These are phyloP conservation scores for Eumerus sabulonum DNA, from an alignment of 2,888 invertebrate genomes.

Conservation along the genomic window DNA sequence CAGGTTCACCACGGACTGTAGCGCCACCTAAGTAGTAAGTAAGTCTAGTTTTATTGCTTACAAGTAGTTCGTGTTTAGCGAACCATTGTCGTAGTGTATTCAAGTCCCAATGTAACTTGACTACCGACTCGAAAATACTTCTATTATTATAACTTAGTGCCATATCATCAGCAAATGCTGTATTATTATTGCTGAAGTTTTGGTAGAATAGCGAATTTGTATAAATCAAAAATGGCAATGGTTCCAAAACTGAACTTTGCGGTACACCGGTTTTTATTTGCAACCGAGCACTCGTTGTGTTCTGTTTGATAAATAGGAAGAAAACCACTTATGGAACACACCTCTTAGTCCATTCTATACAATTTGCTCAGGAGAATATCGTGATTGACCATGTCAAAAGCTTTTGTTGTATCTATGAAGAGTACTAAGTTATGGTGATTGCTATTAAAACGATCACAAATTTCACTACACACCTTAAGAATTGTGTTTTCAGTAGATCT, in stretches of 20 bases:
- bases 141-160: background rate
- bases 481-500: too few relatives aligned
- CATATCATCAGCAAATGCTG: conserved; percentile 14
- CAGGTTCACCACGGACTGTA: too few relatives aligned
- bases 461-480: too few relatives aligned
- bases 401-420: too few relatives aligned
- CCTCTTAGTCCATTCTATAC: background rate
- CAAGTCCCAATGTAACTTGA: conserved; percentile 1
- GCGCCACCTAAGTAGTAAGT: too few relatives aligned
- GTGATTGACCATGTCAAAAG: too few relatives aligned
- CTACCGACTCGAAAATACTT: conserved; percentile 2
- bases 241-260: conserved; percentile 1
- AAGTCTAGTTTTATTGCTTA: too few relatives aligned
- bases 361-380: too few relatives aligned
- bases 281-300: conserved; percentile 1
- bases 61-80: too few relatives aligned
- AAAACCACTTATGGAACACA: conserved; percentile 2
- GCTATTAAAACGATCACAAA: too few relatives aligned
- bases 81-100: conserved; percentile 6
- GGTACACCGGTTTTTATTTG: conserved; percentile 9
- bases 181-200: background rate
- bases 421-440: too few relatives aligned
- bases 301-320: conserved; percentile 3
- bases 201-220: conserved; percentile 12
- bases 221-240: conserved; percentile 6